phyloP scores from a whole-genome alignment of 2,797 vertebrate genomes.

The Danionella dracula region DNA sequence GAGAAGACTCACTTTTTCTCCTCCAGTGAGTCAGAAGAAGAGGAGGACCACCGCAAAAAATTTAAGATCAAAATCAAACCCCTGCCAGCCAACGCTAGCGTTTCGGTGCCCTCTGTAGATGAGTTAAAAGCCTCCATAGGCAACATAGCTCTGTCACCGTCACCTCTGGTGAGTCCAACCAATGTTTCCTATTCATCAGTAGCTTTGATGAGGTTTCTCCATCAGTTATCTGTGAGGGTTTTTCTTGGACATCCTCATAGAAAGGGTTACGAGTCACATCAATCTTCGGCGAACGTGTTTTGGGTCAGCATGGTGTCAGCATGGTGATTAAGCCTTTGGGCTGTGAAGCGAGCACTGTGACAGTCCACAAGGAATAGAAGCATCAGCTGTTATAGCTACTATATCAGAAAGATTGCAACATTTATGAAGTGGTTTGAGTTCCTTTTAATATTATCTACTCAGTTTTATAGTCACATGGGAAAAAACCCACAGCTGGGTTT shows the following conservation, averaged over 20 bases:
- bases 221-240: neutral
- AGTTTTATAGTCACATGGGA: neutral
- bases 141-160: conserved; percentile 91
- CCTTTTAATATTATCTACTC: neutral
- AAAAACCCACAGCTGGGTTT: neutral
- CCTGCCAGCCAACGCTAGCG: conserved; percentile 72
- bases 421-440: neutral
- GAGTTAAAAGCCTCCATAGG: conserved; percentile 92
- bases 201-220: neutral
- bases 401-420: neutral
- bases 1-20: conserved; percentile 92
- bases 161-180: conserved; percentile 86
- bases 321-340: neutral
- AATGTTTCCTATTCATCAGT: conserved; percentile 1
- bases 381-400: neutral
- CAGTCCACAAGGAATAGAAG: no score
- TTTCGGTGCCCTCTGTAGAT: conserved; percentile 77
- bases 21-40: conserved; percentile 93
- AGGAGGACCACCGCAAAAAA: conserved; percentile 90
- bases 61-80: conserved; percentile 98
- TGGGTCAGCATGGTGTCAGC: neutral
- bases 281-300: neutral
- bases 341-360: no score
- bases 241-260: neutral
- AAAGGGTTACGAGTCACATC: neutral